These are phyloP conservation scores for Zapornia atra DNA, from an alignment of 2,113 vertebrate genomes.

Conservation along the genomic window DNA sequence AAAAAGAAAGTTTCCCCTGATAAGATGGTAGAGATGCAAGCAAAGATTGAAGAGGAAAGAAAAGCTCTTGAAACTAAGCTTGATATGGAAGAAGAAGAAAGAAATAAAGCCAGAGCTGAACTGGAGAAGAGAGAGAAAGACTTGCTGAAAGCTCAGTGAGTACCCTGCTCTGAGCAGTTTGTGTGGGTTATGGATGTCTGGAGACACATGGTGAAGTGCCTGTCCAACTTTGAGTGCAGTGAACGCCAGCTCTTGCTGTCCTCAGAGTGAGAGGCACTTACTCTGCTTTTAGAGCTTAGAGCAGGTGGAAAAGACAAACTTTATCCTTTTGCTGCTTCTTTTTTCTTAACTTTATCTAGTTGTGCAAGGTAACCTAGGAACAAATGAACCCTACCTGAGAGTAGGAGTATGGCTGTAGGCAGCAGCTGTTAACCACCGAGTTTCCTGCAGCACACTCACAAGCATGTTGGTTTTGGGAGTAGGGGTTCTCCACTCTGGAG, in stretches of 20 bases:
- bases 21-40: conserved; percentile 99
- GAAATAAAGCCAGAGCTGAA: conserved; percentile 96
- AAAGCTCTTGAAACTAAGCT: conserved; percentile 96
- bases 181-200: accelerated
- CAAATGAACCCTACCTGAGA: too few relatives aligned
- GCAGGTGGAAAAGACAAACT: not conserved
- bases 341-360: not conserved
- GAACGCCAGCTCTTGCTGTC: not conserved
- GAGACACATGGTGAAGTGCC: not conserved
- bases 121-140: conserved; percentile 97
- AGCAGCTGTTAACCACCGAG: not conserved
- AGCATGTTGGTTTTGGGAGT: not conserved
- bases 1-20: conserved; percentile 97
- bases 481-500: not conserved
- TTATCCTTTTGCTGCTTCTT: not conserved
- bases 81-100: conserved; percentile 98
- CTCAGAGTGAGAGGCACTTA: not conserved
- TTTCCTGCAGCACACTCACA: not conserved
- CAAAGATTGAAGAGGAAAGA: conserved; percentile 96
- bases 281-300: not conserved
- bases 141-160: conserved; percentile 97
- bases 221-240: not conserved
- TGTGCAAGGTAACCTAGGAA: not conserved
- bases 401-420: not conserved
- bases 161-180: not conserved